phyloP scores from a whole-genome alignment of 2,113 vertebrate genomes.

The Sylvietta virens region DNA sequence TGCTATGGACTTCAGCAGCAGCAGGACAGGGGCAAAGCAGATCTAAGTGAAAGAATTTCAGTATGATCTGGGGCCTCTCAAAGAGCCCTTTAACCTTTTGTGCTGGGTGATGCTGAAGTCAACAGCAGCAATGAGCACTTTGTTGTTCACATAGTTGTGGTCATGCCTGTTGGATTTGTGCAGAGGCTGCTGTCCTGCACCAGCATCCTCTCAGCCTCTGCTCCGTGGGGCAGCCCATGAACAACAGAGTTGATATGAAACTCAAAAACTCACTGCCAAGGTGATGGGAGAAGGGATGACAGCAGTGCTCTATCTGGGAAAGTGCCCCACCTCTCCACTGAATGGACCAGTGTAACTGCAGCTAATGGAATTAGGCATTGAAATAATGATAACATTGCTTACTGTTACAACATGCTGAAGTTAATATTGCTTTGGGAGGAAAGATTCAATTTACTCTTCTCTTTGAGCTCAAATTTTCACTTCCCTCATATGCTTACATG shows the following conservation, averaged over 20 bases:
- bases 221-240: neutral
- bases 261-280: neutral
- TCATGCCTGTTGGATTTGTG: accelerated
- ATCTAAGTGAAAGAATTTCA: neutral
- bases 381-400: neutral
- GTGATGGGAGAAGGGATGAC: neutral
- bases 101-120: accelerated
- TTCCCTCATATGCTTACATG: neutral
- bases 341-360: neutral
- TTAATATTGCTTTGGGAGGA: neutral
- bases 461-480: neutral
- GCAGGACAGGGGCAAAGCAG: neutral
- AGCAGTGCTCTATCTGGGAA: neutral
- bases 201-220: neutral
- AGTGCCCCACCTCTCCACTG: neutral
- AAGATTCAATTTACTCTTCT: neutral
- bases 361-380: neutral
- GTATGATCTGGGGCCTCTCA: neutral
- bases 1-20: neutral
- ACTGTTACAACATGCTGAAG: neutral
- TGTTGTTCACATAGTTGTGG: neutral
- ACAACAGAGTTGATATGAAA: neutral
- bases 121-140: neutral
- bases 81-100: neutral
- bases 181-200: accelerated